phyloP scores from a whole-genome alignment of 2,797 vertebrate genomes.

The Tragelaphus oryx region DNA sequence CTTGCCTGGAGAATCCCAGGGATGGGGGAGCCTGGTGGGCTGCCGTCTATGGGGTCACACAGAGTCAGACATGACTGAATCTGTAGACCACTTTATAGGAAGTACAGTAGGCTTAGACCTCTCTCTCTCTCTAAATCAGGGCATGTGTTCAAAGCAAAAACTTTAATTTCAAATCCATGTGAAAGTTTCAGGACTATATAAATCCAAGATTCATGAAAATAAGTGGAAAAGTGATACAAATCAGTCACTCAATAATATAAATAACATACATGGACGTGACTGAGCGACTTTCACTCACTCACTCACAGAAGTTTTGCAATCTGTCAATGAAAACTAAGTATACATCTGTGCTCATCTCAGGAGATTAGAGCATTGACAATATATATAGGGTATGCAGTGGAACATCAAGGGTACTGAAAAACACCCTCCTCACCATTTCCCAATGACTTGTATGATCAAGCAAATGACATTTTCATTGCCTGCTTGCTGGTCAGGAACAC shows the following conservation, averaged over 20 bases:
- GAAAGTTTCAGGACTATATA: background rate
- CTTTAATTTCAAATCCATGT: conserved; percentile 16
- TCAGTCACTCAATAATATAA: conserved; percentile 31
- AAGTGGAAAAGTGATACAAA: conserved; percentile 42
- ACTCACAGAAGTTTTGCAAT: conserved; percentile 38
- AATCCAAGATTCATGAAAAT: conserved; percentile 42
- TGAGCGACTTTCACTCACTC: background rate
- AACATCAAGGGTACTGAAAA: conserved; percentile 44
- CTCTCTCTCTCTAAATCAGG: background rate
- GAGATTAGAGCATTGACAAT: conserved; percentile 35
- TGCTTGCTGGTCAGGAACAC: conserved; percentile 18
- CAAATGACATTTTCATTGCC: conserved; percentile 52
- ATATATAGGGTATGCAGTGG: background rate
- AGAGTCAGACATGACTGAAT: background rate
- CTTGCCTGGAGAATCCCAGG: no score
- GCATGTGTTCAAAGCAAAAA: conserved; percentile 31
- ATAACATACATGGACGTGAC: background rate
- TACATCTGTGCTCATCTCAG: conserved; percentile 19
- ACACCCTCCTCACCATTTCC: conserved; percentile 23
- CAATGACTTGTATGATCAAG: conserved; percentile 63
- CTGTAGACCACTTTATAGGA: conserved; percentile 40
- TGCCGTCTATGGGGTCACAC: rapidly evolving
- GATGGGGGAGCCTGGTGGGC: background rate
- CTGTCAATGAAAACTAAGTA: conserved; percentile 60
- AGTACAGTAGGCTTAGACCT: background rate